These are phyloP conservation scores for Aulostomus chinensis DNA, from an alignment of 2,797 vertebrate genomes.

Conservation along the genomic window DNA sequence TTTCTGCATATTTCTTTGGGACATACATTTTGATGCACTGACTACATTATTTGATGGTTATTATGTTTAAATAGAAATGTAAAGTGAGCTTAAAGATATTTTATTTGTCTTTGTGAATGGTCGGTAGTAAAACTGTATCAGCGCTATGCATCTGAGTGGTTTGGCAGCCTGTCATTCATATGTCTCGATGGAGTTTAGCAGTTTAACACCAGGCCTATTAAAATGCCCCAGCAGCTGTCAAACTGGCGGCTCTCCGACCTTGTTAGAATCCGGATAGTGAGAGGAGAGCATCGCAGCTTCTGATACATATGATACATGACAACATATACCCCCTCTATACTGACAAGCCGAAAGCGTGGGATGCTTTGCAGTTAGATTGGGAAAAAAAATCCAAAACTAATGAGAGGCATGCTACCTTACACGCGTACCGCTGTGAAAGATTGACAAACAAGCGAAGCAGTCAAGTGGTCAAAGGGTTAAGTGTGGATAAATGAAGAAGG, in stretches of 20 bases:
- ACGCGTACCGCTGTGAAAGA: conserved; percentile 33
- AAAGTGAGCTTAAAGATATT: too few species aligned
- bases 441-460: conserved; percentile 51
- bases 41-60: too few species aligned
- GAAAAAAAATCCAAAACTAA: conserved; percentile 37
- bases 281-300: conserved; percentile 44
- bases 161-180: conserved; percentile 42
- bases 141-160: conserved; percentile 54
- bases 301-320: conserved; percentile 59
- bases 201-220: conserved; percentile 75
- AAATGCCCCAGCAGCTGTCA: conserved; percentile 78
- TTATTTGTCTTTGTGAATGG: too few species aligned
- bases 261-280: conserved; percentile 67
- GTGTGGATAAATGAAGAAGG: conserved; percentile 57
- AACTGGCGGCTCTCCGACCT: conserved; percentile 74
- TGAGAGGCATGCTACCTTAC: conserved; percentile 28
- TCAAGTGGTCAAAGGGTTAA: conserved; percentile 67
- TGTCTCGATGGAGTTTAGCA: conserved; percentile 68
- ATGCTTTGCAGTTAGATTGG: conserved; percentile 34
- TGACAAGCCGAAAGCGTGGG: conserved; percentile 35
- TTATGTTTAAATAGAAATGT: too few species aligned
- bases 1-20: too few species aligned
- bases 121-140: too few species aligned
- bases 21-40: too few species aligned
- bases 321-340: conserved; percentile 39